Evolutionary conservation across 2,113 vertebrate genomes (phyloP).

Genomic region (Cyprinodon brontotheroides): DNA sequence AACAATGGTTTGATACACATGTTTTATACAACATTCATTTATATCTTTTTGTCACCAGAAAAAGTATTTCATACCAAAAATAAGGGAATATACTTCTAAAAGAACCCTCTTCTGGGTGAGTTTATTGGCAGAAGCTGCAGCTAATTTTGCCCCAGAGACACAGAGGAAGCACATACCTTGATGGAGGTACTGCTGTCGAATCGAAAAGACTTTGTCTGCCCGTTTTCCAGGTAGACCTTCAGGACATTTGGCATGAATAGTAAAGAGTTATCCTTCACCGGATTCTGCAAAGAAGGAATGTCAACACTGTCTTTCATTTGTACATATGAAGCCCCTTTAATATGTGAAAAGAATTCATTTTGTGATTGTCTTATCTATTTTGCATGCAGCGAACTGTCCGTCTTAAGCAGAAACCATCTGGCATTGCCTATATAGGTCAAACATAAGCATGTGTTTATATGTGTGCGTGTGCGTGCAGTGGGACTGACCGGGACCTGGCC

Average conservation of each 20-base stretch:
- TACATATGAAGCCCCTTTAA: not conserved
- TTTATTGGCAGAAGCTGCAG: constrained; percentile 5
- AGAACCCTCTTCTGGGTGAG: not conserved
- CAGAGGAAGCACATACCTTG: constrained; percentile 81
- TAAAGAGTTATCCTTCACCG: constrained; percentile 94
- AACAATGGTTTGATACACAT: not conserved
- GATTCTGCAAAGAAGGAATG: constrained; percentile 81
- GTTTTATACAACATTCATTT: not conserved
- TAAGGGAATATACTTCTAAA: not conserved
- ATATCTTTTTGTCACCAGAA: not conserved
- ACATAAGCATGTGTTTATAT: constrained; percentile 7
- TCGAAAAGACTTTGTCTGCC: constrained; percentile 97
- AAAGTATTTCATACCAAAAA: not conserved
- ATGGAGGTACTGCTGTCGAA: constrained; percentile 96
- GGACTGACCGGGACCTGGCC: constrained; percentile 95
- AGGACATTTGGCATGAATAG: constrained; percentile 99
- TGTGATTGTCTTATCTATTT: constrained; percentile 26
- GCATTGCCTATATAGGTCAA: constrained; percentile 45
- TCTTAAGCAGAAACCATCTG: constrained; percentile 51
- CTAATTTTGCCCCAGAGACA: constrained; percentile 28
- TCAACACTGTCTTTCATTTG: not conserved
- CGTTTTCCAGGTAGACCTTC: constrained; percentile 98
- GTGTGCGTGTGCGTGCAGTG: constrained; percentile 24
- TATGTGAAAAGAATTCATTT: constrained; percentile 15
- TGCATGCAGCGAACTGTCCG: constrained; percentile 10